Percentiles rank a stretch among this genome's conserved stretches.
Conservation (phyloP, 2,888 invertebrate genomes). For the Aporophyla nigra region DNA sequence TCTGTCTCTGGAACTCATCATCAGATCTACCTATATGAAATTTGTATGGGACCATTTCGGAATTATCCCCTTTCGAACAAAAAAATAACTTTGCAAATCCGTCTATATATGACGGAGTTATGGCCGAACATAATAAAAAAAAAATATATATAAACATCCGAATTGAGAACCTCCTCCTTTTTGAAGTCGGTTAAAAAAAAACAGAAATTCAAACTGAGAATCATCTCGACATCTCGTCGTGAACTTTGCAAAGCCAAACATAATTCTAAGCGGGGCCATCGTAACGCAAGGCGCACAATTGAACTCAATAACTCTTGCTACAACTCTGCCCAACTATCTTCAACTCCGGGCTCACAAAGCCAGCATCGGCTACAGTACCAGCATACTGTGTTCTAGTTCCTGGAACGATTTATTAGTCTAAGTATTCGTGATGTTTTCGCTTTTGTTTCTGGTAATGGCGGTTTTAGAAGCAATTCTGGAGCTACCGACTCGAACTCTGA, state of each 20-base stretch:
- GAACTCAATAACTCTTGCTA: conserved; percentile 69
- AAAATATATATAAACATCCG: too few species aligned
- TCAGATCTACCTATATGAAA: too few species aligned
- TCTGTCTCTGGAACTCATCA: too few species aligned
- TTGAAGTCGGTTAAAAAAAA: too few species aligned
- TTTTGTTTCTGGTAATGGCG: conserved; percentile 7
- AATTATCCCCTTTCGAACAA: too few species aligned
- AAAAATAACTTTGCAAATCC: too few species aligned
- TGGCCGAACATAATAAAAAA: too few species aligned
- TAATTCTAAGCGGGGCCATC: conserved; percentile 62
- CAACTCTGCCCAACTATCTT: conserved; percentile 65
- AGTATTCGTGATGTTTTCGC: conserved; percentile 45
- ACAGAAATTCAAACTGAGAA: not conserved
- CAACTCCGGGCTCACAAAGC: conserved; percentile 65
- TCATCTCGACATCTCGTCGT: not conserved
- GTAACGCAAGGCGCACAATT: conserved; percentile 67
- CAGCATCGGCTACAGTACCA: conserved; percentile 66
- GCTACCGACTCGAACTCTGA: not conserved
- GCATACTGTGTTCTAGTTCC: conserved; percentile 59
- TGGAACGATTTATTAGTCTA: conserved; percentile 69
- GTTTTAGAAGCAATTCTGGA: conserved; percentile 4
- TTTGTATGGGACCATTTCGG: too few species aligned
- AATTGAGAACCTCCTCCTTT: too few species aligned
- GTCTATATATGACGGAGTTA: too few species aligned
- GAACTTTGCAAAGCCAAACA: conserved; percentile 50